Percentiles rank a stretch among this genome's conserved stretches.
These are phyloP conservation scores for Tadarida brasiliensis DNA, from an alignment of 2,797 vertebrate genomes.

Conservation along the genomic window DNA sequence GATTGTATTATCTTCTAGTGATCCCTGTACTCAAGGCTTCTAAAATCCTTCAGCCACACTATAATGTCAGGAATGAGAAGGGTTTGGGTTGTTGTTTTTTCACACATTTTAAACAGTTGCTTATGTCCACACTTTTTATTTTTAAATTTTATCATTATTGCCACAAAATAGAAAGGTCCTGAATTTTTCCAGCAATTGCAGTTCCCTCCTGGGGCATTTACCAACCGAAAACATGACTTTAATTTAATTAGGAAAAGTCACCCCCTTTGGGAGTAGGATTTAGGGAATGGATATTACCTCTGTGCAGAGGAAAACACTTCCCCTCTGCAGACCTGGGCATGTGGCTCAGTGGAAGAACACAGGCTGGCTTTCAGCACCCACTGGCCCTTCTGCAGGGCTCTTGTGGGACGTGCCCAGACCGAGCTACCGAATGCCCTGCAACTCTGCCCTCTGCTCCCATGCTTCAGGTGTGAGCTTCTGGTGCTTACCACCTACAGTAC, in stretches of 20 bases:
- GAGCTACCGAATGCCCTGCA: rapidly evolving
- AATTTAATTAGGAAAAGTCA: conserved; percentile 31
- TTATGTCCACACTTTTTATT: neutral
- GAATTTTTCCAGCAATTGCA: neutral
- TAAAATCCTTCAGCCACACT: neutral
- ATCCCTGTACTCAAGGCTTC: neutral
- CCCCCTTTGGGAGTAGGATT: neutral
- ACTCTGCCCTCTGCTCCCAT: neutral
- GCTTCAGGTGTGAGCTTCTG: neutral
- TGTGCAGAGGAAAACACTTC: neutral
- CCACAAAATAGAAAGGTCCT: neutral
- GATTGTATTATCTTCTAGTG: neutral
- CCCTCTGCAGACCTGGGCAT: too few species aligned
- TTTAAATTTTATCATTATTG: neutral
- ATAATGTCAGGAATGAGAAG: neutral
- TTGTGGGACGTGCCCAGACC: rapidly evolving
- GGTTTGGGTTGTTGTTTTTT: neutral
- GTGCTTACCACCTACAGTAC: neutral
- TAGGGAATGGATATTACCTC: neutral
- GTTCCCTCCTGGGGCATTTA: neutral
- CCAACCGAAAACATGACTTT: neutral
- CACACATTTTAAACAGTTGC: neutral
- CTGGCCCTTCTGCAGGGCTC: too few species aligned
- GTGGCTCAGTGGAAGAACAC: neutral
- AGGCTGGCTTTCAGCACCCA: neutral